Evolutionary conservation across 1,140 invertebrate species (phyloP).

Genomic region (Drosophila nannoptera): DNA sequence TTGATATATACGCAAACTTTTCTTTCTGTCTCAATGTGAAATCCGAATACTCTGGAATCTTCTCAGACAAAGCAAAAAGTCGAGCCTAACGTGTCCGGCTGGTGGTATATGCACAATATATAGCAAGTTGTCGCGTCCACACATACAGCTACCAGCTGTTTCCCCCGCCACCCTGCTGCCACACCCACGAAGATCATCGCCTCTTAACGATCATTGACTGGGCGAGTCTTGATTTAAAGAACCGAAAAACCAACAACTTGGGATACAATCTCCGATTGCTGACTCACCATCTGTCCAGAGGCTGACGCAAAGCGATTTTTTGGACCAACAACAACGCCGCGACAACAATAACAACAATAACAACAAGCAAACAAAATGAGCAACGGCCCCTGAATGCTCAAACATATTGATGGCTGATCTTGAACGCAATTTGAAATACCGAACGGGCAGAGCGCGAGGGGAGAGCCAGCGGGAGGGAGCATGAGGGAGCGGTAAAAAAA

Average conservation of each 20-base stretch:
- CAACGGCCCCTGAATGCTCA: conserved; percentile 24
- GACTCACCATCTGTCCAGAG: conserved; percentile 29
- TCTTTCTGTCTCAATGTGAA: too few relatives aligned
- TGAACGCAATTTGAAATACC: conserved; percentile 11
- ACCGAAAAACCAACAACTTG: conserved; percentile 21
- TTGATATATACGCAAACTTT: too few relatives aligned
- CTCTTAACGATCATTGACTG: conserved; percentile 31
- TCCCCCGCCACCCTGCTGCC: too few relatives aligned
- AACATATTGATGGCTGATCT: conserved; percentile 23
- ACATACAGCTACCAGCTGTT: too few relatives aligned
- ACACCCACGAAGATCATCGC: neutral
- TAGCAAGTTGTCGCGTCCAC: too few relatives aligned
- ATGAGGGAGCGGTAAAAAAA: conserved; percentile 17
- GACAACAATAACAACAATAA: conserved; percentile 1
- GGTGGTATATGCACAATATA: too few relatives aligned
- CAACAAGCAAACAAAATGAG: too few relatives aligned
- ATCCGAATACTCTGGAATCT: neutral
- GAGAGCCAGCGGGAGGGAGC: too few relatives aligned
- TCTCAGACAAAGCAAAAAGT: too few relatives aligned
- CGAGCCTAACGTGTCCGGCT: too few relatives aligned
- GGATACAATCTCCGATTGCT: conserved; percentile 29
- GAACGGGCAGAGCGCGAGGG: too few relatives aligned
- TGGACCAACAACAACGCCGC: conserved; percentile 7
- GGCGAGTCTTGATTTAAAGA: conserved; percentile 20
- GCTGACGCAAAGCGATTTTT: conserved; percentile 40